These are phyloP conservation scores for Corythaeola cristata DNA, from an alignment of 2,113 vertebrate species.

Conservation along the genomic window DNA sequence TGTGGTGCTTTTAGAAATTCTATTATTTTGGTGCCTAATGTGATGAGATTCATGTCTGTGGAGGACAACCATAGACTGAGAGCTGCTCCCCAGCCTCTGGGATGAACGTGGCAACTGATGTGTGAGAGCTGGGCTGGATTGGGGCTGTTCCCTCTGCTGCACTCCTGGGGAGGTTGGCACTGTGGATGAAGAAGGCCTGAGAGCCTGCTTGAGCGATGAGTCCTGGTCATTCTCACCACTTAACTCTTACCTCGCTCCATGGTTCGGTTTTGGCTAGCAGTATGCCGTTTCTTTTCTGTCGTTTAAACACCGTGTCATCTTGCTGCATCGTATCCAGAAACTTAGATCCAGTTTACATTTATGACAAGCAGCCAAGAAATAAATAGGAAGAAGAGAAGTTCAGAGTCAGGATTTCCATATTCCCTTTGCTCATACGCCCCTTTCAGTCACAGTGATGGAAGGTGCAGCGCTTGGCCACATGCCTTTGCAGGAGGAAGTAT, in stretches of 20 bases:
- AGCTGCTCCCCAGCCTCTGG: neutral
- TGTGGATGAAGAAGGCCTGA: neutral
- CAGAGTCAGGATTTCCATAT: neutral
- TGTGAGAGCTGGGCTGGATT: rapidly evolving
- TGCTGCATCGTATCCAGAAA: neutral
- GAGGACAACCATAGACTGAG: neutral
- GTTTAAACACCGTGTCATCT: neutral
- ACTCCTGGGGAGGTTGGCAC: neutral
- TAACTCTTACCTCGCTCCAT: neutral
- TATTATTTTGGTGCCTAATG: neutral
- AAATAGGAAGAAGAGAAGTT: neutral
- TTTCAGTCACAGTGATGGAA: neutral
- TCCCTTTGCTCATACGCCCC: neutral
- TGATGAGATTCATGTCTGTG: neutral
- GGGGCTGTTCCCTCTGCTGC: rapidly evolving
- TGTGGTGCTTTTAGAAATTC: neutral
- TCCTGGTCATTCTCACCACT: neutral
- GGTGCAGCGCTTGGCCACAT: neutral
- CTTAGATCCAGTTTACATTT: neutral
- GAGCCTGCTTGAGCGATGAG: neutral
- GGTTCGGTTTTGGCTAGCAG: neutral
- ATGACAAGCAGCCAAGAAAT: neutral
- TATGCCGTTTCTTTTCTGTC: neutral
- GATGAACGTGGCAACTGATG: neutral
- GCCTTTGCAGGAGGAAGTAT: neutral